phyloP scores from a whole-genome alignment of 2,797 vertebrate genomes.

The Gallinago solitaria region DNA sequence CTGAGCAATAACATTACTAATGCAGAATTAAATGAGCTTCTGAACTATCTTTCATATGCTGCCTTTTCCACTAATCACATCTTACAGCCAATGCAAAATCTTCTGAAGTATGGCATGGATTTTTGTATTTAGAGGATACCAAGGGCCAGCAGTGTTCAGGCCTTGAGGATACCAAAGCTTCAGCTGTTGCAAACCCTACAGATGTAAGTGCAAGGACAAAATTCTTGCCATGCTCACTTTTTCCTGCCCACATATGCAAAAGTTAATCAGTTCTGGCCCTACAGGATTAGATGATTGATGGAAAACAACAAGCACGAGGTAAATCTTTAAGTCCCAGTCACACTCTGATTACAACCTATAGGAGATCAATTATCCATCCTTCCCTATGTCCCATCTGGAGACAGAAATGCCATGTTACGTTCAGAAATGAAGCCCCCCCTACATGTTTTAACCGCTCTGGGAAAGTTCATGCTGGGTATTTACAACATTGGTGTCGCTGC shows the following conservation, averaged over 20 bases:
- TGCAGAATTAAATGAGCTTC: neutral
- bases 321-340: neutral
- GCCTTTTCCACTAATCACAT: neutral
- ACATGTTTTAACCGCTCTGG: neutral
- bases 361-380: neutral
- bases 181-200: neutral
- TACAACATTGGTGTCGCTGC: neutral
- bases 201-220: neutral
- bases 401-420: neutral
- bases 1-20: neutral
- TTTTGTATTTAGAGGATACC: neutral
- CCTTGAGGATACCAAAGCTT: neutral
- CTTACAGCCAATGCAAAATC: neutral
- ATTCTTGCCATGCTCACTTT: neutral
- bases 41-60: neutral
- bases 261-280: neutral
- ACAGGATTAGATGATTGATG: neutral
- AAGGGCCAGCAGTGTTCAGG: neutral
- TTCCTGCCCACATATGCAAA: neutral
- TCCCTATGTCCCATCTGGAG: neutral
- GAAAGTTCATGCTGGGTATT: constrained; percentile 3
- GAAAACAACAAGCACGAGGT: neutral
- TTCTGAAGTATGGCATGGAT: neutral
- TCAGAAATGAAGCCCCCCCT: neutral
- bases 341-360: neutral